Conservation (phyloP, 2,888 invertebrate genomes). For the Gryllus longicercus region DNA sequence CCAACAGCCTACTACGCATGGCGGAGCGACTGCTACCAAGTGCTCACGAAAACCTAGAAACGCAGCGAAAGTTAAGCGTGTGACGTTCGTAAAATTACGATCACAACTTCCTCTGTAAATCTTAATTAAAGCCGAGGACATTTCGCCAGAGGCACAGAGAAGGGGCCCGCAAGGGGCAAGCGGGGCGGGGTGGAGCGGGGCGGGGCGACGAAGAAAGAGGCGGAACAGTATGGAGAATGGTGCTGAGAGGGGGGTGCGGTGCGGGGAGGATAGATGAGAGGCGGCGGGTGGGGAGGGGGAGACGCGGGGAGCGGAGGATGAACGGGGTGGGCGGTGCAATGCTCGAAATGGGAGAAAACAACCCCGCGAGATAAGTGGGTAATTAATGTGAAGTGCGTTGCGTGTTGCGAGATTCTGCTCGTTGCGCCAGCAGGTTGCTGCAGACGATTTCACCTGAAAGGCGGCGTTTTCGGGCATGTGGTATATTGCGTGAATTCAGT, state of each 20-base stretch:
- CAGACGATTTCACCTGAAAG: no score
- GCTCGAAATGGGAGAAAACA: neutral
- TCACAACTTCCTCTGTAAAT: neutral
- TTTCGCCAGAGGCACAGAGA: neutral
- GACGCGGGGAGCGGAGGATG: neutral
- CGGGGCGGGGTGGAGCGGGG: neutral
- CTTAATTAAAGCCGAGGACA: neutral
- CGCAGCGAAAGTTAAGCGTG: slow-evolving; percentile 1
- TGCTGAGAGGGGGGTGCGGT: neutral
- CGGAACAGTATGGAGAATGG: neutral
- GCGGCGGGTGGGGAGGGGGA: neutral
- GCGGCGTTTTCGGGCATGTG: no score
- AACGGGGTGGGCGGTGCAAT: neutral
- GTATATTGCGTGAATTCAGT: no score
- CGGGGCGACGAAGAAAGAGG: neutral
- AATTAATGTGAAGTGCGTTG: neutral
- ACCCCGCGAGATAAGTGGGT: neutral
- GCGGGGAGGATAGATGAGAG: neutral
- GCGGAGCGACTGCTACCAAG: no score
- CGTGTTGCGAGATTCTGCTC: neutral
- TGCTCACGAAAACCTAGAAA: neutral
- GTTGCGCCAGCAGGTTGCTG: no score
- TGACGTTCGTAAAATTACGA: slow-evolving; percentile 4
- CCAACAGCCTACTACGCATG: no score
- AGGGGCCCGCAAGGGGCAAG: neutral